These are phyloP conservation scores for Numenius arquata DNA, from an alignment of 2,113 vertebrate species.

Conservation along the genomic window DNA sequence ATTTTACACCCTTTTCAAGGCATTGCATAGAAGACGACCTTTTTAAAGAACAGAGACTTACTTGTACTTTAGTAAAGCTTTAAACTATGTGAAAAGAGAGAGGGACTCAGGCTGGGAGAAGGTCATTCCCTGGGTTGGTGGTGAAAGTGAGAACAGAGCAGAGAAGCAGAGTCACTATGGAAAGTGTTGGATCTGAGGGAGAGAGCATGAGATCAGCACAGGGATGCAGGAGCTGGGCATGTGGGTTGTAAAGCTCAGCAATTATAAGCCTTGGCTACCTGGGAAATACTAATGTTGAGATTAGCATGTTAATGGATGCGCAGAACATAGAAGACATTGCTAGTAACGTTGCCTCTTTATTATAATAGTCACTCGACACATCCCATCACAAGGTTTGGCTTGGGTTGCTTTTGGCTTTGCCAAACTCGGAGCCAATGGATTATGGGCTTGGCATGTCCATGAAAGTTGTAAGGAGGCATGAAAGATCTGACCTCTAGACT, in stretches of 20 bases:
- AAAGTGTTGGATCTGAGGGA: not conserved
- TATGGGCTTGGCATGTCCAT: not conserved
- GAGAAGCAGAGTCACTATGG: fast-evolving
- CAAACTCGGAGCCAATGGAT: not conserved
- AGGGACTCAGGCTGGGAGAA: not conserved
- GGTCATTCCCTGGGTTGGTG: not conserved
- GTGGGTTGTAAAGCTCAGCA: not conserved
- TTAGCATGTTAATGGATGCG: not conserved
- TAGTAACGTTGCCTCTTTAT: not conserved
- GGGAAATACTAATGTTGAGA: not conserved
- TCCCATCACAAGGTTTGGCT: not conserved
- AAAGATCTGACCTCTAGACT: not conserved
- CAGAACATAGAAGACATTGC: not conserved
- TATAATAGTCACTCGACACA: not conserved
- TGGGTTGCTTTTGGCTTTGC: not conserved
- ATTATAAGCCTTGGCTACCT: not conserved
- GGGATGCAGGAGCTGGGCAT: not conserved
- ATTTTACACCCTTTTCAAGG: not conserved
- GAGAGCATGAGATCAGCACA: not conserved
- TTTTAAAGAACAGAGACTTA: not conserved
- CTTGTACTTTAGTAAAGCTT: not conserved
- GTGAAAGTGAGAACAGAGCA: not conserved
- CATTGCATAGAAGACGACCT: not conserved
- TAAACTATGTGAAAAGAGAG: not conserved
- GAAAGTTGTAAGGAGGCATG: not conserved